Percentiles rank a stretch among this genome's conserved stretches.
These are phyloP conservation scores for Borostomias antarcticus DNA, from an alignment of 2,797 vertebrate species.

Conservation along the genomic window DNA sequence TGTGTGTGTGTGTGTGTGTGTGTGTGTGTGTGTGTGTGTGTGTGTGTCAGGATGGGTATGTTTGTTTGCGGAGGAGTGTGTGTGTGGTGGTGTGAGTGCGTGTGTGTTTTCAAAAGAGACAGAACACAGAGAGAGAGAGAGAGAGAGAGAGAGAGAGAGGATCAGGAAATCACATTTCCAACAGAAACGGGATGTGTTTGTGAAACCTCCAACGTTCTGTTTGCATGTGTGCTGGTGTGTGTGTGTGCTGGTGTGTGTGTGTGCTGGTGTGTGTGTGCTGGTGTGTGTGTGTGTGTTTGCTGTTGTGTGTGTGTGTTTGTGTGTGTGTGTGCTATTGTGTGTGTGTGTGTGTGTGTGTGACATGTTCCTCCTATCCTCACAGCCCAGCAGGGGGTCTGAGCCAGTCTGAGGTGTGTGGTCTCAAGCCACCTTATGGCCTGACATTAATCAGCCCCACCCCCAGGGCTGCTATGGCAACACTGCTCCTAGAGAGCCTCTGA, in stretches of 20 bases:
- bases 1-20: background rate
- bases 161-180: background rate
- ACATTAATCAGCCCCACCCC: background rate
- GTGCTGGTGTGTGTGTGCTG: too few relatives aligned
- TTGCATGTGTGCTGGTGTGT: background rate
- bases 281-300: background rate
- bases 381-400: background rate
- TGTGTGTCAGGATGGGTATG: too few relatives aligned
- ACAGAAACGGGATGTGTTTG: background rate
- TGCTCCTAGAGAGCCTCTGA: too few relatives aligned
- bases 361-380: background rate
- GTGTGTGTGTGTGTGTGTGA: too few relatives aligned
- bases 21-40: constrained; percentile 1
- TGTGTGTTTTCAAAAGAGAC: background rate
- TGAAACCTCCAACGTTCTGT: background rate
- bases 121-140: constrained; percentile 15
- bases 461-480: background rate
- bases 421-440: background rate
- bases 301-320: too few relatives aligned
- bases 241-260: too few relatives aligned
- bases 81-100: too few relatives aligned
- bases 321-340: too few relatives aligned
- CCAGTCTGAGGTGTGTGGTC: background rate
- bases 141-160: constrained; percentile 5
- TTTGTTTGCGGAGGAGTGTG: background rate